Evolutionary conservation across 30 jellyfish, hydroid and myxozoan genomes (phyloP), one percentile per base, ranked within the genome.

Genomic region (Clytia hemisphaerica): DNA sequence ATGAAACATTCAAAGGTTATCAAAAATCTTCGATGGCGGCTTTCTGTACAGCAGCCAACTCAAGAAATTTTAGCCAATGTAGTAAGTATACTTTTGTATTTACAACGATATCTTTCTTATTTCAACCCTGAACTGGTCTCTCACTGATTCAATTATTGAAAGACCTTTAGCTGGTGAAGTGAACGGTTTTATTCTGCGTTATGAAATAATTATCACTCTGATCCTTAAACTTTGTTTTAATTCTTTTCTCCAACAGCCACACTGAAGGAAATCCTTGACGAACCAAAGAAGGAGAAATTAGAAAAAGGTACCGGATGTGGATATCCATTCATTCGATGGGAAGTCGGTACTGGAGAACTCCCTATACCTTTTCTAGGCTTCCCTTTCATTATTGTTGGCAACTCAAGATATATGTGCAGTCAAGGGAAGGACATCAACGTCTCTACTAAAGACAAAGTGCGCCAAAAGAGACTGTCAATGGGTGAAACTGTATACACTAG

Each of bases 251-350:
- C n/a, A n/a, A n/a, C n/a, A 69, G 81, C 49, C 10, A 69, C 77
- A 15, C 47, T 69, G 40, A 28, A 45, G 29, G 81, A 69, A 16
- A 50, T 69, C 10, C 5, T 69, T 4, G 24, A n/a, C 3, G 34
- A 69, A 69, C 48, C 9, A 22, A 31, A 35, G 3, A n/a, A n/a
- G n/a, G n/a, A n/a, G n/a, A n/a, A n/a, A n/a, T n/a, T n/a, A n/a
- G 77, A 7, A 21, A 57, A 57, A 33, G 38, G 44, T 26, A 57
- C 12, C 37, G 70, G 16, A n/a, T 28, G 45, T n/a, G 70, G 59
- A 21, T 34, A 45, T 28, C 81, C 81, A 28, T 69, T 32, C 36
- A 69, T 69, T 45, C 81, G 81, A 10, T 69, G 74, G 73, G 55
- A 69, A 33, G 25, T 18, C 15, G 30, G 29, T 25, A 44, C 70